phyloP scores from a whole-genome alignment of 2,797 vertebrate species.

The Tauraco hartlaubi region DNA sequence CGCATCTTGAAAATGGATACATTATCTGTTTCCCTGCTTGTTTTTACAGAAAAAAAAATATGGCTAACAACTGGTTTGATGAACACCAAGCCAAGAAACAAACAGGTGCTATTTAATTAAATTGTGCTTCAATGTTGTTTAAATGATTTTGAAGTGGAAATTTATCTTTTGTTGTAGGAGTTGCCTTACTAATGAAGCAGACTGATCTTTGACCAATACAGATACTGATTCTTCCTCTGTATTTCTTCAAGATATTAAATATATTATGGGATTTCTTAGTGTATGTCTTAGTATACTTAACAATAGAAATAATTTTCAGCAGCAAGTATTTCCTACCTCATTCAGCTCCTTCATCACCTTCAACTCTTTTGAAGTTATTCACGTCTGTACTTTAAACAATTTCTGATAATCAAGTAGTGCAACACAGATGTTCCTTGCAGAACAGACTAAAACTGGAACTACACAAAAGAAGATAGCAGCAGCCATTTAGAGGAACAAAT shows the following conservation, averaged over 20 bases:
- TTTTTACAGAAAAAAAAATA: not conserved
- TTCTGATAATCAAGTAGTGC: constrained; percentile 61
- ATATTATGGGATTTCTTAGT: constrained; percentile 10
- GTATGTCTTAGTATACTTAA: constrained; percentile 1
- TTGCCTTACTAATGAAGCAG: constrained; percentile 38
- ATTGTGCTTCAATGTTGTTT: constrained; percentile 24
- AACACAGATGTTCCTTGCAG: constrained; percentile 35
- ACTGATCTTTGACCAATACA: not conserved
- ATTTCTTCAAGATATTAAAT: constrained; percentile 40
- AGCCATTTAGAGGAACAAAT: not conserved
- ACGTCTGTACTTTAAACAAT: constrained; percentile 27
- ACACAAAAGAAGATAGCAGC: not conserved
- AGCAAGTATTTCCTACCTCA: constrained; percentile 51
- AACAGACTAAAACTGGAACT: constrained; percentile 42
- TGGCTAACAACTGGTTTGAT: constrained; percentile 6
- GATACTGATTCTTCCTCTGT: constrained; percentile 11
- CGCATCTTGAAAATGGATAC: not conserved
- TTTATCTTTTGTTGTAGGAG: constrained; percentile 22
- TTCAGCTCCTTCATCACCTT: constrained; percentile 55
- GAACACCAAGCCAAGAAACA: constrained; percentile 47
- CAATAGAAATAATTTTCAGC: constrained; percentile 49
- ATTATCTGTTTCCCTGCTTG: not conserved
- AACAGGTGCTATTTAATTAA: constrained; percentile 28
- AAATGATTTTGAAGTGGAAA: constrained; percentile 23
- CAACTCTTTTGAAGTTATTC: constrained; percentile 48